Base-by-base conservation (phyloP, 1,140 invertebrate species). In the Polypedilum pembai region DNA sequence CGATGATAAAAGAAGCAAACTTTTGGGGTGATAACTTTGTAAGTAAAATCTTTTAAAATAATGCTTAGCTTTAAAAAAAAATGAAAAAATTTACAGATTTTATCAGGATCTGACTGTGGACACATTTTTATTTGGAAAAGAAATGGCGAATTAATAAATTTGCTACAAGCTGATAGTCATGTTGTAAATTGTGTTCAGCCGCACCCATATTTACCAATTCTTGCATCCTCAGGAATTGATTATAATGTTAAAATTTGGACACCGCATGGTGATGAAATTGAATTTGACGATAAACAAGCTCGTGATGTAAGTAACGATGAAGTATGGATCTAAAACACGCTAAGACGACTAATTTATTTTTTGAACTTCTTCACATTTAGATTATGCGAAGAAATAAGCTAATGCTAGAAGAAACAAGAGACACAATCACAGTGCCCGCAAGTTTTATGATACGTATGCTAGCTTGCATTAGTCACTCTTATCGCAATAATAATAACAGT, bases 241-340 rank as follows among this genome's bases (percentile, higher is more conserved):
- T 93, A 95, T 82, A 92, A 95, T 80, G 86, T 95, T 8, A 96
- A 96, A 82, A 80, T 96, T 0, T 95, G 93, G 92, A 86, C 90
- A 3, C 94, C 94, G 0, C 80, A 87, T 12, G 81, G 82, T 75
- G 83, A 87, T 7, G 85, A 88, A 73, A 78, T 83, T 0, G 83
- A 76, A 17, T 94, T 93, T 82, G 87, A 93, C 81, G 81, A 83
- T n/a, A 83, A 83, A 73, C 85, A 86, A 77, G 90, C 92, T 0
- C 85, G 88, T 76, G 88, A 90, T 84, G 92, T 94, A 85, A 82
- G 85, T 79, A 66, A 74, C 41, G 18, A 40, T 17, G 66, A 18
- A 24, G 73, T 74, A 45, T 69, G 63, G 17, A 75, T 72, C 17
- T 73, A 40, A 12, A 18, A 1, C n/a, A 17, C 73, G 24, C 15